Percentiles rank a stretch among this genome's conserved stretches.
Evolutionary conservation across 2,888 invertebrate genomes (phyloP).

Genomic region (Ctena decussata): DNA sequence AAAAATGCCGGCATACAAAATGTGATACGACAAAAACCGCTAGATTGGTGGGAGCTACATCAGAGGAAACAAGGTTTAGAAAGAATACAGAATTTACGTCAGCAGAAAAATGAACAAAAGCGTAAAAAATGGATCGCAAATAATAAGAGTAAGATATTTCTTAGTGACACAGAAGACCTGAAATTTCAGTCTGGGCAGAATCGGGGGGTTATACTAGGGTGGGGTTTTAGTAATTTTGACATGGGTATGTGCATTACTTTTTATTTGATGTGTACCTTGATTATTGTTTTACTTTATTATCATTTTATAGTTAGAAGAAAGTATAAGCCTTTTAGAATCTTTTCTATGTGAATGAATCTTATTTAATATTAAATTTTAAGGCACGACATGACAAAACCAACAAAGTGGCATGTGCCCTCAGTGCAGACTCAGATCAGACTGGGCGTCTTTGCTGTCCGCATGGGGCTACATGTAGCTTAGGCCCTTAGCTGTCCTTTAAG

Average conservation of each 20-base stretch:
- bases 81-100: conserved; percentile 66
- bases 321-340: conserved; percentile 64
- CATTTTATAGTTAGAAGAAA: conserved; percentile 80
- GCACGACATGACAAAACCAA: no score
- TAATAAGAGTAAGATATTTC: neutral
- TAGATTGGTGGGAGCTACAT: conserved; percentile 82
- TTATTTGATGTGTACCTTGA: conserved; percentile 78
- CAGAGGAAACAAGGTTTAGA: conserved; percentile 75
- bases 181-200: neutral
- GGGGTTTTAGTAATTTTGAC: conserved; percentile 78
- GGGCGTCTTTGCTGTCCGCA: no score
- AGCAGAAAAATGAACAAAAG: conserved; percentile 57
- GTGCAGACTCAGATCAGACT: no score
- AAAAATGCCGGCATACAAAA: neutral
- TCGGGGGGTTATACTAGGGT: conserved; percentile 14
- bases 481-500: no score
- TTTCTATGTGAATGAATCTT: neutral
- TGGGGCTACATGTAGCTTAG: no score
- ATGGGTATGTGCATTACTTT: conserved; percentile 84
- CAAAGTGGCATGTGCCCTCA: no score
- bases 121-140: conserved; percentile 32
- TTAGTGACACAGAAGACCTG: neutral
- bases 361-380: no score
- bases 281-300: conserved; percentile 81
- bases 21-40: conserved; percentile 32